A percentile compares a stretch with the other conserved stretches of the same genome.
Conservation (phyloP, 2,797 vertebrate species). For the Onychomys leucogaster region DNA sequence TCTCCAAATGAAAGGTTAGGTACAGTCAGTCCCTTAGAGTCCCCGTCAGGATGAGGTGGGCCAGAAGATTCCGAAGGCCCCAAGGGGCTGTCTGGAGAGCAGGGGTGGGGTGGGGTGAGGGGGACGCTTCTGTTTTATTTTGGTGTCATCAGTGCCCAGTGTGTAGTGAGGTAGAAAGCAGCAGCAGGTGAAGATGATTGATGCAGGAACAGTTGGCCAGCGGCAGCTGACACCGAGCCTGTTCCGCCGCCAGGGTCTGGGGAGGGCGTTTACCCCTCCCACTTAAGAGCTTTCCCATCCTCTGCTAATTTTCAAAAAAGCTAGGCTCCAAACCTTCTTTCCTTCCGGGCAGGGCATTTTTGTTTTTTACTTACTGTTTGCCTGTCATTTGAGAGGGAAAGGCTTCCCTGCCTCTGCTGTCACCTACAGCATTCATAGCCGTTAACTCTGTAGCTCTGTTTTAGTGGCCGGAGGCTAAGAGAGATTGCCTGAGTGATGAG, state of each 20-base stretch:
- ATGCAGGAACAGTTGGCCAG: not conserved
- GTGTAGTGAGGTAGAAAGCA: not conserved
- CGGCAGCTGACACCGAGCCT: not conserved
- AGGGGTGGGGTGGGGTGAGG: not conserved
- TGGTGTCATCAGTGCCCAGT: not conserved
- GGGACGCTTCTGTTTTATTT: not conserved
- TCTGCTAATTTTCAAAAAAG: conserved; percentile 18
- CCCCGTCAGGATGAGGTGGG: not conserved
- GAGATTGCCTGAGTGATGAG: not conserved
- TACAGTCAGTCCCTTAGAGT: not conserved
- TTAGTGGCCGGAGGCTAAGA: not conserved
- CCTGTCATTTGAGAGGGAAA: not conserved
- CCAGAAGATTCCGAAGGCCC: not conserved
- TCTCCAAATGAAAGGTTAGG: not conserved
- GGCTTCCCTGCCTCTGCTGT: not conserved
- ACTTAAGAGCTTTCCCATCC: not conserved
- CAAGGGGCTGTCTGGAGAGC: not conserved
- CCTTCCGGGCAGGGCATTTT: not conserved
- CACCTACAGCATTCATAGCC: not conserved
- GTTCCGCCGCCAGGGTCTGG: not conserved
- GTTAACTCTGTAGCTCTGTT: not conserved
- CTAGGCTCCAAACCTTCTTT: not conserved
- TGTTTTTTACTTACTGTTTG: not conserved
- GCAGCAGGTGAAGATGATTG: not conserved
- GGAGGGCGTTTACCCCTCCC: not conserved